Conservation (phyloP, 2,888 invertebrate genomes). For the Molanna angustata region DNA sequence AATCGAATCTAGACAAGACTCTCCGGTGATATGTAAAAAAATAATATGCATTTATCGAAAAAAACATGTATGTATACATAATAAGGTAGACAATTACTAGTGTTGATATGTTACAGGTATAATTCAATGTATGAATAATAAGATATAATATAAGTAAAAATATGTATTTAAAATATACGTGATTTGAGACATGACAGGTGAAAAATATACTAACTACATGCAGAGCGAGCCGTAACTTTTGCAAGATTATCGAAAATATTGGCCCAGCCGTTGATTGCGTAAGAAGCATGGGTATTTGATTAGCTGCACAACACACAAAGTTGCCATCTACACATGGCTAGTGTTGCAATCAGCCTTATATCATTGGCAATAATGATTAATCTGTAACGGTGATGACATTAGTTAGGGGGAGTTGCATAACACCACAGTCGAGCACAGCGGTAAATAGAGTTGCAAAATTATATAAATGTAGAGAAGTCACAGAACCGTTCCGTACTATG, state of each 20-base stretch:
- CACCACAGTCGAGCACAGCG: conserved; percentile 1
- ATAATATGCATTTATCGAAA: no score
- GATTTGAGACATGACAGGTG: no score
- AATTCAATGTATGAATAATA: no score
- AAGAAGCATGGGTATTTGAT: conserved; percentile 2
- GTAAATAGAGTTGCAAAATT: conserved; percentile 16
- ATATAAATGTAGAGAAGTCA: conserved; percentile 18
- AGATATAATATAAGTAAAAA: no score
- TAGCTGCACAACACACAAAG: not conserved
- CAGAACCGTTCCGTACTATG: not conserved
- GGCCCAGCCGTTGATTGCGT: not conserved
- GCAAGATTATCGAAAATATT: not conserved
- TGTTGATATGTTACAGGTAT: no score
- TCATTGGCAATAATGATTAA: conserved; percentile 22
- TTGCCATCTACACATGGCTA: conserved; percentile 9
- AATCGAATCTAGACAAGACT: no score
- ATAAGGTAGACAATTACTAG: no score
- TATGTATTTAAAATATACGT: no score
- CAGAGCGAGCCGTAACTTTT: no score
- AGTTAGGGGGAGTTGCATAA: conserved; percentile 10
- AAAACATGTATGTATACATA: no score
- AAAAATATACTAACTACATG: no score
- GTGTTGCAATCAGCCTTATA: conserved; percentile 16
- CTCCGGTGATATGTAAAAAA: no score
- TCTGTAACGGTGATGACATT: conserved; percentile 21